These are phyloP conservation scores for Pegea sp. DNA, from an alignment of 23 tunicate genomes.

Conservation along the genomic window DNA sequence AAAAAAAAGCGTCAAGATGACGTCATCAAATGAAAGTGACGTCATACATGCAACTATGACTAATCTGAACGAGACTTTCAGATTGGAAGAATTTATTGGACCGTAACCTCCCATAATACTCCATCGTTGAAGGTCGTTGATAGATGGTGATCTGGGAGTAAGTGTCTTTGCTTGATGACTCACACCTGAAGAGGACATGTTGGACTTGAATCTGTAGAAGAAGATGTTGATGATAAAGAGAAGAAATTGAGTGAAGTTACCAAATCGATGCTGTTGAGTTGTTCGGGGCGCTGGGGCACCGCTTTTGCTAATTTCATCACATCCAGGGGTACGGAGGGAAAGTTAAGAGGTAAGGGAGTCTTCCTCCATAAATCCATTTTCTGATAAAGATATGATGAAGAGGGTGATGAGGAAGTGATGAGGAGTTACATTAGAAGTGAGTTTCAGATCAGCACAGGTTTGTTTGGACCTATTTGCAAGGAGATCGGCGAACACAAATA, in stretches of 20 bases:
- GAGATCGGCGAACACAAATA: no score
- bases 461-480: no score
- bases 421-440: no score
- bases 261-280: constrained; percentile 11
- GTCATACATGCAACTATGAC: no score
- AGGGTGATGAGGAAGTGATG: no score
- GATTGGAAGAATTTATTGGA: constrained; percentile 77
- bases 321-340: constrained; percentile 13
- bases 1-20: no score
- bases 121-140: constrained; percentile 75
- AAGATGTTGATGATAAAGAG: not conserved
- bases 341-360: constrained; percentile 10
- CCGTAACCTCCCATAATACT: constrained; percentile 68
- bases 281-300: constrained; percentile 7
- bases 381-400: constrained; percentile 1
- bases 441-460: no score
- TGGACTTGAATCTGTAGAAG: constrained; percentile 54
- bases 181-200: constrained; percentile 48
- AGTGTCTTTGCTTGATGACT: constrained; percentile 38
- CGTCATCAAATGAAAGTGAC: no score
- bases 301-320: constrained; percentile 19
- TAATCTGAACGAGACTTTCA: no score
- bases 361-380: constrained; percentile 34
- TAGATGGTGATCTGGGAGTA: constrained; percentile 51
- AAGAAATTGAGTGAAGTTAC: constrained; percentile 2